Base-by-base conservation (phyloP, 2,888 invertebrate genomes). In the Dyspetes luteomarginatus region DNA sequence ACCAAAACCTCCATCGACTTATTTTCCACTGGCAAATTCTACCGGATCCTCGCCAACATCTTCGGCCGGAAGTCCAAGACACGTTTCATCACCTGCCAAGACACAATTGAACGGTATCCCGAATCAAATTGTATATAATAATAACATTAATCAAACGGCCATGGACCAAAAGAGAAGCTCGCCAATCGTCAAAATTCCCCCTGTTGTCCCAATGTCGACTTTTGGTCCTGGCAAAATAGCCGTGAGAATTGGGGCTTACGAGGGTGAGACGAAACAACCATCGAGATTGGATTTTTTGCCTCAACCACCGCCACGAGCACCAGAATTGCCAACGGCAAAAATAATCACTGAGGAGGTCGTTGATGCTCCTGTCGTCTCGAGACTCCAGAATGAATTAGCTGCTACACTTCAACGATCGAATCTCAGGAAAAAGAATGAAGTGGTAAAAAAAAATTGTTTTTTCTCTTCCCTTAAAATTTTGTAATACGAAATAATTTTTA, bases 371-470 rank as follows among this genome's bases (percentile, higher is more conserved):
- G 94, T 95, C 65, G 93, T 94, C 15, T 95, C 95, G 87, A 94
- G 95, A 86, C 92, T 97, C 75, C 96, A 96, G 86, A 95, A 95
- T 76, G 96, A 97, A 92, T 92, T 97, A 84, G 95, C 94, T 72
- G 94, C 96, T 78, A 97, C 96, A 4, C 92, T 97, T 80, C 96
- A 95, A 86, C 94, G 96, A 89, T 96, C 96, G 71, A 96, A 96
- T 93, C 93, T 96, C 87, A 94, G 94, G 88, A 95, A 95, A 92
- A 94, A 95, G 92, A 95, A 95, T 91, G 95, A 95, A 90, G 82
- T 78, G 82, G 86, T 86, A 64, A 83, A 68, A 22, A 48, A 3
- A 30, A 2, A 58, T 58, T 12, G 9, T n/a, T 3, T 15, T 3
- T 2, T 62, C 22, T 52, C 7, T 15, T 48, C 0, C 1, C 5